These are phyloP conservation scores for Gallinago nigripennis DNA, from an alignment of 2,797 vertebrate genomes.

Conservation along the genomic window DNA sequence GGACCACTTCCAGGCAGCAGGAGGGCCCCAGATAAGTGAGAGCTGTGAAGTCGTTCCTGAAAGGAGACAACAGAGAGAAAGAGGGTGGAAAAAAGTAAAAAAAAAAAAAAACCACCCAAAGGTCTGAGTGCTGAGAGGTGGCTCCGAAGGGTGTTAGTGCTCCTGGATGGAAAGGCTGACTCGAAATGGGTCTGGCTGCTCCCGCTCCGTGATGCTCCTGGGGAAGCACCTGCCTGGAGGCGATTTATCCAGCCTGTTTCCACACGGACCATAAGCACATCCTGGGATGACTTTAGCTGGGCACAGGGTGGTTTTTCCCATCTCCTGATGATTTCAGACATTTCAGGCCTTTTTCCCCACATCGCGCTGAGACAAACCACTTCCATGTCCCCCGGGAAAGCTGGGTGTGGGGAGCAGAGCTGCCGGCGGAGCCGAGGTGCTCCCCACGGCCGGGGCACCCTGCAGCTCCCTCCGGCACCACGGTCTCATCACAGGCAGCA, in stretches of 20 bases:
- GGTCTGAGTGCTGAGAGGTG: background rate
- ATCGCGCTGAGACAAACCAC: background rate
- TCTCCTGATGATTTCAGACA: background rate
- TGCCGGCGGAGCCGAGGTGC: background rate
- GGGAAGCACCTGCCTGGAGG: background rate
- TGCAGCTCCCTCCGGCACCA: rapidly evolving
- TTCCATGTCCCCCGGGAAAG: background rate
- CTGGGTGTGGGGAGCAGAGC: background rate
- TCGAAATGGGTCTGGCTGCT: background rate
- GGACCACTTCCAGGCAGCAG: background rate
- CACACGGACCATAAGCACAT: background rate
- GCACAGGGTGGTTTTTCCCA: background rate
- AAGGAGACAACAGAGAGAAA: background rate
- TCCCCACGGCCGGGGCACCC: rapidly evolving
- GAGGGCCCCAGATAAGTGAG: background rate
- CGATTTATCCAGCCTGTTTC: background rate
- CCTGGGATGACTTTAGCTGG: background rate
- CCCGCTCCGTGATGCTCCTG: background rate
- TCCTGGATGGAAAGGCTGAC: background rate
- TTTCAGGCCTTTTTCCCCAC: background rate
- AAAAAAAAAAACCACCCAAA: background rate
- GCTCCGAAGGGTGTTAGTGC: background rate
- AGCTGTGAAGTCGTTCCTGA: background rate
- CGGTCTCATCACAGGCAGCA: rapidly evolving
- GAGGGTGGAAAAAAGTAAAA: background rate